Base-by-base conservation (phyloP, 2,797 vertebrate genomes). In the Leuciscus waleckii region DNA sequence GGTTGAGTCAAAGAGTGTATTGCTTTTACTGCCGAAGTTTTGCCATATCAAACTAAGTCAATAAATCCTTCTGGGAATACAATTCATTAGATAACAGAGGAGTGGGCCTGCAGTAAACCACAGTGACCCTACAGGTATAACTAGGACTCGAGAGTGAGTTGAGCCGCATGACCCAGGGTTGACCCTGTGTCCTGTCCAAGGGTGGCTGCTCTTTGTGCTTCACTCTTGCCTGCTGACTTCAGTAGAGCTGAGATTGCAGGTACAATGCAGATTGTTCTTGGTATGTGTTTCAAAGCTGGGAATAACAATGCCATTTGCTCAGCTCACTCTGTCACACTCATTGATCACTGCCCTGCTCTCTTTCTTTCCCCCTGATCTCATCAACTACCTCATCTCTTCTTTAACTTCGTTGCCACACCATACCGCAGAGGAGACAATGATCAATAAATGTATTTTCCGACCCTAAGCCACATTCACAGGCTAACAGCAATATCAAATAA, bases 181-280 rank as follows among this genome's bases (percentile, higher is more conserved):
- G 97, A 98, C 94, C 96, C 94, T 93, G 86, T 90, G 26, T 77
- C 84, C 91, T 91, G 94, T 95, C 95, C 95, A 90, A 93, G 90
- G 94, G 92, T 91, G 86, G 89, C 93, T 94, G 91, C 86, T 93
- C 92, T 95, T 95, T 95, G 94, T 96, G 93, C 91, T 91, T 92
- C 89, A 89, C 92, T 89, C 90, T 92, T 95, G 93, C 94, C 92
- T 93, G 92, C 93, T 95, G 95, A 94, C 93, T 94, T 95, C 95
- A 96, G 96, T 85, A 61, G 78, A 96, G 95, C 95, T 95, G 94
- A 94, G 95, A 97, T 96, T 96, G 96, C 95, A 97, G 95, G 95
- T 95, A 94, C 93, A 98, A 97, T 95, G 94, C 86, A 93, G 92
- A 97, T 97, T 97, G 97, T 97, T 96, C 96, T 96, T 93, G 91